Base-by-base conservation (phyloP, 2,888 invertebrate species). In the Eupithecia pulchellata region DNA sequence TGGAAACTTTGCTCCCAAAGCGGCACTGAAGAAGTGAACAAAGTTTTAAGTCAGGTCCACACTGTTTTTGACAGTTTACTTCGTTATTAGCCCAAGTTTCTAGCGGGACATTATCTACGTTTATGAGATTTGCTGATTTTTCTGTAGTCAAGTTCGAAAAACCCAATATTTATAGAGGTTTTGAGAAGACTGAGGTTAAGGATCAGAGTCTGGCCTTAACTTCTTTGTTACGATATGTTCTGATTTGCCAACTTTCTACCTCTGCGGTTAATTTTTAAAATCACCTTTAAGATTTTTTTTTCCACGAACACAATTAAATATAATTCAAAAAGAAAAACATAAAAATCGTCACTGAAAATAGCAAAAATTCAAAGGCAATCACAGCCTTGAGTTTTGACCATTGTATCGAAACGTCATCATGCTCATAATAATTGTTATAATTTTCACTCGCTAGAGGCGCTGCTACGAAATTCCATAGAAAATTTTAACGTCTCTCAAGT, bases 1-100 rank as follows among this genome's bases (percentile, higher is more conserved):
- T 66, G 62, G 66, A 66, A 72, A 60, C 52, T 69, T 69, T 67
- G 20, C 60, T 66, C 67, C 20, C 64, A 27, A 2, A 34, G 61
- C 34, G 34, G 25, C 11, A 61, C 61, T 34, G 20, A 36, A 52
- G 52, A 32, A 34, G 6, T 13, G 32, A 61, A 61, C 32, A n/a
- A 61, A 27, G 34, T 65, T 55, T 34, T 29, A 29, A 60, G 60
- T 11, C n/a, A 25, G 20, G 20, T 30, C 13, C 34, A 60, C n/a
- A 25, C 32, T 61, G 60, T 25, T 36, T 60, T 61, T 61, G 61
- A 61, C 61, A 36, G 34, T 61, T 61, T 36, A 61, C 20, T 57
- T 52, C 52, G 20, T 52, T 52, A 52, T 20, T 52, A 52, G 52
- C 13, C 25, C 20, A 25, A 52, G 25, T 52, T 52, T 47, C 25